phyloP scores from a whole-genome alignment of 2,888 invertebrate genomes.

The Hirtodrosophila histrioides region DNA sequence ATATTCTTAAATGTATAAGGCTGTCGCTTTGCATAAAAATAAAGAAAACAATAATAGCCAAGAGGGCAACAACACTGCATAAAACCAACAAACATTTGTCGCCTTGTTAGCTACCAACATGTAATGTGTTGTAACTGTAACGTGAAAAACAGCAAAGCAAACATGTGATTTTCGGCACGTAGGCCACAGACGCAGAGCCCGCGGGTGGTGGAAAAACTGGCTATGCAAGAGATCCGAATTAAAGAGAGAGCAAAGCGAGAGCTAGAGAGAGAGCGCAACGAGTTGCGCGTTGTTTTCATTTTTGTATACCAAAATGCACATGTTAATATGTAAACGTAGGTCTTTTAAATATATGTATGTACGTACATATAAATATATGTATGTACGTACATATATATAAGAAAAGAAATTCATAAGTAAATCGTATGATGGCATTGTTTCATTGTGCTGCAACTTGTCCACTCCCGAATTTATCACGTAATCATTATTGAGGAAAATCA shows the following conservation, averaged over 20 bases:
- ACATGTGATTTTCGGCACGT: constrained; percentile 78
- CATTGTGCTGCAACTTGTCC: not conserved
- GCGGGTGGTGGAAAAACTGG: constrained; percentile 62
- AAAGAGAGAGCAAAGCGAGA: constrained; percentile 17
- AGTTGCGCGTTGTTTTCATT: constrained; percentile 35
- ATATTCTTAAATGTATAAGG: not conserved
- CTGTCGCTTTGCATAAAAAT: not conserved
- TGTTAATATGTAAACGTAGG: not conserved
- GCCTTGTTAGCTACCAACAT: constrained; percentile 26
- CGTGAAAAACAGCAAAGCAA: constrained; percentile 62
- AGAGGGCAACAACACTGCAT: constrained; percentile 10
- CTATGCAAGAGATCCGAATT: constrained; percentile 16
- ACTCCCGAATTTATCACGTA: constrained; percentile 3
- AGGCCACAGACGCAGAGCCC: constrained; percentile 58
- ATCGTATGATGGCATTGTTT: not conserved
- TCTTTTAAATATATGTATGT: constrained; percentile 2
- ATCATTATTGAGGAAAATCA: not conserved
- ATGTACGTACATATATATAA: no score
- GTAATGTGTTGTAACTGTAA: constrained; percentile 45
- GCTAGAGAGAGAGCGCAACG: constrained; percentile 14
- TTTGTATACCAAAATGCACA: constrained; percentile 11
- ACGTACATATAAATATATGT: no score
- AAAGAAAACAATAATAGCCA: constrained; percentile 5
- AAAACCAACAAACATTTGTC: constrained; percentile 27
- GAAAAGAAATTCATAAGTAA: not conserved